Percentiles rank a stretch among this genome's conserved stretches.
phyloP scores from a whole-genome alignment of 2,888 invertebrate genomes.

The Erebia ligea region DNA sequence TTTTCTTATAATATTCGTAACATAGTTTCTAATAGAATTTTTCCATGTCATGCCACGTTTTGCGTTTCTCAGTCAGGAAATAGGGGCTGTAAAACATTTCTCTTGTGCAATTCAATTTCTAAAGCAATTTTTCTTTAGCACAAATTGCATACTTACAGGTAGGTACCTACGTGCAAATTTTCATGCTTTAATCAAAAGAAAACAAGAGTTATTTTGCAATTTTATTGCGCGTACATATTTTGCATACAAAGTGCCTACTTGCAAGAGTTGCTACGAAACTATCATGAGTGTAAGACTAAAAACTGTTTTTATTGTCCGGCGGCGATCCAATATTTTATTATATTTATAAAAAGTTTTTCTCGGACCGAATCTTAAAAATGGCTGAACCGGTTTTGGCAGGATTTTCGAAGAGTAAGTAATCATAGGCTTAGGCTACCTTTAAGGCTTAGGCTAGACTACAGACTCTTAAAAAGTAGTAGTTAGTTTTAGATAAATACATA shows the following conservation, averaged over 20 bases:
- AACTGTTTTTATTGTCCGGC: no score
- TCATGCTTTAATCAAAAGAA: constrained; percentile 24
- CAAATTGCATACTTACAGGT: constrained; percentile 21
- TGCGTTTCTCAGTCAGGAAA: constrained; percentile 8
- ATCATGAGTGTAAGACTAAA: not conserved
- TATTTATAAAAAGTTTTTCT: no score
- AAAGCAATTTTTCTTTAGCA: constrained; percentile 23
- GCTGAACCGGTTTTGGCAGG: no score
- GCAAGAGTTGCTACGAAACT: not conserved
- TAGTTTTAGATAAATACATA: no score
- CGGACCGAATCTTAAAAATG: no score
- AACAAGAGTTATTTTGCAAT: constrained; percentile 18
- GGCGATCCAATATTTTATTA: no score
- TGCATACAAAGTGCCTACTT: not conserved
- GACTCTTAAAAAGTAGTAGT: no score
- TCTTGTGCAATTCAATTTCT: constrained; percentile 18
- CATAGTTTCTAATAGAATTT: no score
- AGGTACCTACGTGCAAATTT: constrained; percentile 16
- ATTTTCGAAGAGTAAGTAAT: no score
- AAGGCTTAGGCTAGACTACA: no score
- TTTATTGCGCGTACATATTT: not conserved
- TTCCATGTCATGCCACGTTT: constrained; percentile 1
- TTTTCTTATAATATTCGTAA: no score
- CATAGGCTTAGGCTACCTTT: no score
- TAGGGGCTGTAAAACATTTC: constrained; percentile 13